Percentiles rank a stretch among this genome's conserved stretches.
These are phyloP conservation scores for Stenodera caucasica DNA, from an alignment of 2,888 invertebrate species.

Conservation along the genomic window DNA sequence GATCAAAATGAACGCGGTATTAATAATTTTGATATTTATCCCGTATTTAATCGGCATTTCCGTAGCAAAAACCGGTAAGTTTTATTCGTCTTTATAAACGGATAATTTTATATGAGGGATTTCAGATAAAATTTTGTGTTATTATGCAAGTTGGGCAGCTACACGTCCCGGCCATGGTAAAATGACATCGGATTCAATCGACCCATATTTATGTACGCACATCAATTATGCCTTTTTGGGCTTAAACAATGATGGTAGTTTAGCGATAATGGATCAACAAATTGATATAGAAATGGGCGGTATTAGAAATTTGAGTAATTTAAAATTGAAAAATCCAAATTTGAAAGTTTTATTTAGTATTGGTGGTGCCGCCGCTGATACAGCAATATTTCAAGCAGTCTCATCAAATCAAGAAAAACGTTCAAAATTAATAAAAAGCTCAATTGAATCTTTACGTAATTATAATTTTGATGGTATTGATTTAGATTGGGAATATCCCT, in stretches of 20 bases:
- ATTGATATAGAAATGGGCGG: slow-evolving; percentile 50
- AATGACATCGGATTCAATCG: slow-evolving; percentile 69
- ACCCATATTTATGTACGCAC: slow-evolving; percentile 75
- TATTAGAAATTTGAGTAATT: slow-evolving; percentile 54
- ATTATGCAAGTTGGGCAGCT: slow-evolving; percentile 66
- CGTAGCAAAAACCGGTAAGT: too few species aligned
- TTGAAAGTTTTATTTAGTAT: slow-evolving; percentile 65
- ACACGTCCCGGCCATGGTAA: slow-evolving; percentile 70
- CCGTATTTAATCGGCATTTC: too few species aligned
- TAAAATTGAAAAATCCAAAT: slow-evolving; percentile 59
- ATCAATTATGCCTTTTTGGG: slow-evolving; percentile 73
- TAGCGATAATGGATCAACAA: slow-evolving; percentile 59
- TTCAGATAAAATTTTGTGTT: slow-evolving; percentile 41
- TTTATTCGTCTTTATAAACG: too few species aligned
- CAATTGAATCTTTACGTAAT: slow-evolving; percentile 58
- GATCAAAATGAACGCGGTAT: too few species aligned
- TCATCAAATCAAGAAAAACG: slow-evolving; percentile 56
- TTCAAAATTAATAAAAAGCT: slow-evolving; percentile 61
- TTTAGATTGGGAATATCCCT: slow-evolving; percentile 74
- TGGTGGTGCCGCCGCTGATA: slow-evolving; percentile 70
- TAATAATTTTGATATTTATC: too few species aligned
- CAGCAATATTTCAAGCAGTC: slow-evolving; percentile 54
- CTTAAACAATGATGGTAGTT: slow-evolving; percentile 58
- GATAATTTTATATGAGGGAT: too few species aligned
- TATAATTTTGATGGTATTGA: slow-evolving; percentile 72